A percentile compares a stretch with the other conserved stretches of the same genome.
phyloP scores from a whole-genome alignment of 2,888 invertebrate genomes.

The Mythimna loreyi region DNA sequence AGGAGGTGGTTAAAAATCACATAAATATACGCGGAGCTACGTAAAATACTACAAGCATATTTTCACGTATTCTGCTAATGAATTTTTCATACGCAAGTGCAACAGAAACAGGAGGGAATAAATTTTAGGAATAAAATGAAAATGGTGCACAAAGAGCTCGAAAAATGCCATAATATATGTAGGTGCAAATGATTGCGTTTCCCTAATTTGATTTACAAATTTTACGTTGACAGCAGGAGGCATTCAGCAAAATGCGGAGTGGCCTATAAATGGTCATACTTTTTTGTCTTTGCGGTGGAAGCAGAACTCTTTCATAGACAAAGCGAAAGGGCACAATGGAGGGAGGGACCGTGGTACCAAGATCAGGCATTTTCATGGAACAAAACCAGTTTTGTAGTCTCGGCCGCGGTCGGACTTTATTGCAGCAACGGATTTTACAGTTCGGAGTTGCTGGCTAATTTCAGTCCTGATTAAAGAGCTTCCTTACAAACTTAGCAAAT shows the following conservation, averaged over 20 bases:
- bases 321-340: conserved; percentile 75
- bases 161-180: conserved; percentile 25
- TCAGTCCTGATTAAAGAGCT: conserved; percentile 64
- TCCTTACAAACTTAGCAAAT: conserved; percentile 62
- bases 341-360: conserved; percentile 66
- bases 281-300: conserved; percentile 62
- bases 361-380: conserved; percentile 78
- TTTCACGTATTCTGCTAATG: conserved; percentile 32
- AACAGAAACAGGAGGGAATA: conserved; percentile 20
- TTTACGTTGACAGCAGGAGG: conserved; percentile 43
- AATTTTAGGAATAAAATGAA: conserved; percentile 25
- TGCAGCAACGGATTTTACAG: conserved; percentile 61
- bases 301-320: conserved; percentile 72
- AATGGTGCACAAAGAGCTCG: conserved; percentile 27
- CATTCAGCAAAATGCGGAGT: conserved; percentile 40
- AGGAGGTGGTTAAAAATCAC: background rate
- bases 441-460: conserved; percentile 61
- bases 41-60: conserved; percentile 7
- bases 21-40: background rate
- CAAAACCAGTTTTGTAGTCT: conserved; percentile 72
- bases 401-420: conserved; percentile 61
- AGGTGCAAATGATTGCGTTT: conserved; percentile 47
- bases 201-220: conserved; percentile 59
- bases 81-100: conserved; percentile 31
- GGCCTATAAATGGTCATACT: conserved; percentile 55